Percentiles rank a stretch among this genome's conserved stretches.
Conservation (phyloP, 2,888 invertebrate genomes). For the Lysandra bellargus region DNA sequence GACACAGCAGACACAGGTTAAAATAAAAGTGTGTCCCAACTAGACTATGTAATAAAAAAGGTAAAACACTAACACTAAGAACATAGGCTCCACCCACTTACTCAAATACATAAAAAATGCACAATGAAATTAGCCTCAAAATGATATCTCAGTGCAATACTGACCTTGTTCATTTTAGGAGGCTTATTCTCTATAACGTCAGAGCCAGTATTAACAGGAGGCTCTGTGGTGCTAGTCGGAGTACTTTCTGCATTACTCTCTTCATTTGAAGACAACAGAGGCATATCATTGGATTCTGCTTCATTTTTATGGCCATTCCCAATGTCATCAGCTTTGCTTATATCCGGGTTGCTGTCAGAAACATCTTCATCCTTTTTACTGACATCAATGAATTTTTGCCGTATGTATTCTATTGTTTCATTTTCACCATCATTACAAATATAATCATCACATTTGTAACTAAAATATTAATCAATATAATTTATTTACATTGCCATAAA, state of each 20-base stretch:
- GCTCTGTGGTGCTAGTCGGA: constrained; percentile 51
- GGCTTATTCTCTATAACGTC: constrained; percentile 58
- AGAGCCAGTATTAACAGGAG: constrained; percentile 43
- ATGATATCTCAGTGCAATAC: background rate
- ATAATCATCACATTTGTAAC: constrained; percentile 90
- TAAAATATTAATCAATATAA: constrained; percentile 57
- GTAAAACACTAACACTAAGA: too few relatives aligned
- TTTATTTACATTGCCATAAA: background rate
- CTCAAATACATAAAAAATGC: background rate
- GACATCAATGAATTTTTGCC: constrained; percentile 70
- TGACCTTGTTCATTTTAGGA: constrained; percentile 59
- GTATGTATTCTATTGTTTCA: constrained; percentile 78
- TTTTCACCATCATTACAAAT: constrained; percentile 85
- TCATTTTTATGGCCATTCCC: constrained; percentile 45
- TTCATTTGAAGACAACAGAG: constrained; percentile 42
- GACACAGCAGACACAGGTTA: background rate
- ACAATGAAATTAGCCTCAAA: background rate
- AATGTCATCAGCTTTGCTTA: constrained; percentile 45
- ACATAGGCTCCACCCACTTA: too few relatives aligned
- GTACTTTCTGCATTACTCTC: constrained; percentile 46
- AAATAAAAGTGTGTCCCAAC: background rate
- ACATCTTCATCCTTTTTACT: constrained; percentile 49
- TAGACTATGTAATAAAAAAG: too few relatives aligned
- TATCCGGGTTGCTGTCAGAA: constrained; percentile 55
- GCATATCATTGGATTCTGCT: constrained; percentile 37